Evolutionary conservation across 2,888 invertebrate species (phyloP), one percentile per base, ranked within the genome.

Genomic region (Calameuta pallipes): DNA sequence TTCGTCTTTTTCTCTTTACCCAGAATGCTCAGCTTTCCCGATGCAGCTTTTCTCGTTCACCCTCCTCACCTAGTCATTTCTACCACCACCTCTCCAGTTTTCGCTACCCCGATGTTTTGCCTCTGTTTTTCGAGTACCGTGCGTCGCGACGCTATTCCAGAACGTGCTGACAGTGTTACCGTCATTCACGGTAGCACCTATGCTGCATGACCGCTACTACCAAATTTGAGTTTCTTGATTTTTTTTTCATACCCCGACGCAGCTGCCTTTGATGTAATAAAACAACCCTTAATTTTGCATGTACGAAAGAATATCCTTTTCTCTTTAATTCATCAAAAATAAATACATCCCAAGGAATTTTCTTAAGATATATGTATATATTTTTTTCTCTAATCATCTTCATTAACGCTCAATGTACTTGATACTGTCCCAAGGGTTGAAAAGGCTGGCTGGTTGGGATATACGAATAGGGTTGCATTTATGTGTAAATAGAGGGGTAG

Each of bases 1-100:
- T 33, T 56, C 23, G 6, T 56, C 56, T 73, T 70, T 77, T 77
- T 80, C 79, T 79, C 77, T 78, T 82, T 78, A 80, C 83, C 75
- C 74, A 79, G 82, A 76, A 80, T 83, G 83, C 83, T 79, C 86
- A 80, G 82, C 83, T 85, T 88, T 85, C 80, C 81, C 85, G 84
- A 85, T 87, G 86, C 82, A 82, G 84, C 81, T 78, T 70, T 81
- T 84, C 83, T 79, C 83, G 82, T 81, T 77, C 56, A 56, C 83
- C 75, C 81, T 69, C 68, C 37, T 70, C 70, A 34, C 73, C 85
- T 86, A 83, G 82, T 81, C 84, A 78, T 9, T 56, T 56, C 56
- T 56, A 56, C 56, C 23, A 23, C 56, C 56, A 23, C 56, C 23
- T 56, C 9, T 56, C 2, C 81, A 84, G 85, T 86, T 88, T 89